Evolutionary conservation across 2,888 invertebrate species (phyloP).

Genomic region (Drepana falcataria): DNA sequence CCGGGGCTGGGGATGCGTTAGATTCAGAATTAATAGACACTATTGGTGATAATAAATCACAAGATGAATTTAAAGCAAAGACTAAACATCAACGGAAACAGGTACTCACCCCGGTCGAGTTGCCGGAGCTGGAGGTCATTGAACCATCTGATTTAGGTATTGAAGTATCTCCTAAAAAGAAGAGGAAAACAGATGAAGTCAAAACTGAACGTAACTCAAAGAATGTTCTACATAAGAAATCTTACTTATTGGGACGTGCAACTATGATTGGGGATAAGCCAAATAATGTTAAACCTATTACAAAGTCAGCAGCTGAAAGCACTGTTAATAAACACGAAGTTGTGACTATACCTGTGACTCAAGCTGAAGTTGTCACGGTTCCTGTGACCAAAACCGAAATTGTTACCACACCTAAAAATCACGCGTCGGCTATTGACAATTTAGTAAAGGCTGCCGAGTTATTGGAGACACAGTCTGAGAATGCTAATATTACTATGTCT

Average conservation of each 20-base stretch:
- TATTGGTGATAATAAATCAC: conserved; percentile 39
- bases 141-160: conserved; percentile 59
- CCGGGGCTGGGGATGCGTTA: conserved; percentile 46
- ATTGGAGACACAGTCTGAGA: conserved; percentile 61
- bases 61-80: conserved; percentile 53
- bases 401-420: conserved; percentile 33
- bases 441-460: conserved; percentile 71
- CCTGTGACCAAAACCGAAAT: conserved; percentile 14
- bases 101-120: conserved; percentile 67
- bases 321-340: conserved; percentile 30
- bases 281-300: conserved; percentile 21
- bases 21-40: conserved; percentile 51
- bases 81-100: conserved; percentile 72
- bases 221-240: conserved; percentile 58
- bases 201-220: conserved; percentile 47
- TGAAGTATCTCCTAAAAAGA: conserved; percentile 60
- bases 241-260: conserved; percentile 56
- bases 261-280: conserved; percentile 30
- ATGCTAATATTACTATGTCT: conserved; percentile 24
- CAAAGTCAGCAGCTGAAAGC: conserved; percentile 32
- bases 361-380: conserved; percentile 20
- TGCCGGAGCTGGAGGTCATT: conserved; percentile 66
- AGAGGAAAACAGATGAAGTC: conserved; percentile 54
- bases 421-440: conserved; percentile 65
- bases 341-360: conserved; percentile 33